phyloP scores from a whole-genome alignment of 1,140 invertebrate genomes.

The Nylanderia fulva region DNA sequence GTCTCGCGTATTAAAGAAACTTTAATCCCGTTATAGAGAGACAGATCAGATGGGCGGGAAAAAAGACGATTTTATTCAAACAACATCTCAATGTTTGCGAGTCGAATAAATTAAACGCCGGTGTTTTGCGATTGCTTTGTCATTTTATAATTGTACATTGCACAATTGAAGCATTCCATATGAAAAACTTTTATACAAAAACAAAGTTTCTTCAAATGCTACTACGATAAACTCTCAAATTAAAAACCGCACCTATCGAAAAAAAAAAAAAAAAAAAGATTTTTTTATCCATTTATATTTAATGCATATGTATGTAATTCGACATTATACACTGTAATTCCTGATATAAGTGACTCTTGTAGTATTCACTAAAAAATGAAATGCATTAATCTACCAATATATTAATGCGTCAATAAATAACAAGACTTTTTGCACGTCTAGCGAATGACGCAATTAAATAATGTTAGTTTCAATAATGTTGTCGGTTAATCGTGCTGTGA shows the following conservation, averaged over 20 bases:
- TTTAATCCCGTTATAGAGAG: constrained; percentile 42
- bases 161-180: neutral
- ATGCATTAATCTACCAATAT: neutral
- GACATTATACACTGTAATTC: neutral
- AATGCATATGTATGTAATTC: neutral
- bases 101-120: neutral
- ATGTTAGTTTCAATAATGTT: neutral
- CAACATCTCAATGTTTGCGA: constrained; percentile 20
- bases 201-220: neutral
- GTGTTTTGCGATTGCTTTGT: neutral
- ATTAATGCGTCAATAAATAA: neutral
- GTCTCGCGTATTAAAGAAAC: constrained; percentile 49
- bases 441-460: neutral
- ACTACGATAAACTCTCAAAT: neutral
- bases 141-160: neutral
- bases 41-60: constrained; percentile 15
- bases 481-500: neutral
- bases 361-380: neutral
- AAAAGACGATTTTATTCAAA: constrained; percentile 32
- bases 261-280: too few species aligned
- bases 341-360: neutral
- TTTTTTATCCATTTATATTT: neutral
- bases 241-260: neutral
- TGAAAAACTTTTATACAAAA: neutral
- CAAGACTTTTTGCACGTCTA: neutral